A percentile compares a stretch with the other conserved stretches of the same genome.
These are phyloP conservation scores for Microctenopoma stevenorrisi DNA, from an alignment of 2,797 vertebrate species.

Conservation along the genomic window DNA sequence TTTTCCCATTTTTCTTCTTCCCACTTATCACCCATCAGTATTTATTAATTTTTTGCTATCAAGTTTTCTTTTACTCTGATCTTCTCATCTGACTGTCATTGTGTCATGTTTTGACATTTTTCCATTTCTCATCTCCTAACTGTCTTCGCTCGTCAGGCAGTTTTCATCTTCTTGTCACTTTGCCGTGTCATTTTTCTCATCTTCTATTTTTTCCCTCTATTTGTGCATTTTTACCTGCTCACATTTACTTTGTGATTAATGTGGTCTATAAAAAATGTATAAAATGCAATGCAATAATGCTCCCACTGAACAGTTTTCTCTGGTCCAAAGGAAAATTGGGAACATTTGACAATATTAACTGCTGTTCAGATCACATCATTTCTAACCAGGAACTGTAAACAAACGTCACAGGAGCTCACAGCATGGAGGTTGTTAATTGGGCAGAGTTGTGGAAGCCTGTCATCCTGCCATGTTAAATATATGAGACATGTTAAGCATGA, in stretches of 20 bases:
- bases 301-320: neutral
- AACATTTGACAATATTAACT: neutral
- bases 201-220: slow-evolving; percentile 12
- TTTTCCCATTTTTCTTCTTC: slow-evolving; percentile 22
- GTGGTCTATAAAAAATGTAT: neutral
- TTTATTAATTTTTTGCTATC: slow-evolving; percentile 56
- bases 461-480: slow-evolving; percentile 16
- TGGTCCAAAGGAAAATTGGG: neutral
- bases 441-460: slow-evolving; percentile 53
- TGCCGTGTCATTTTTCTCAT: slow-evolving; percentile 52
- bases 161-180: slow-evolving; percentile 65
- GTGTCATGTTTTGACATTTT: slow-evolving; percentile 64
- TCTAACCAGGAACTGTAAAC: slow-evolving; percentile 28
- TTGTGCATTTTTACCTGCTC: slow-evolving; percentile 16
- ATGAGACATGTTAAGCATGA: slow-evolving; percentile 17
- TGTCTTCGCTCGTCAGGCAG: slow-evolving; percentile 55
- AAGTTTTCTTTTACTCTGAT: slow-evolving; percentile 21
- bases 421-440: slow-evolving; percentile 63
- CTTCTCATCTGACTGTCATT: slow-evolving; percentile 60
- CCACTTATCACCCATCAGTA: slow-evolving; percentile 51
- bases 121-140: slow-evolving; percentile 64
- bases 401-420: slow-evolving; percentile 49
- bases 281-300: neutral
- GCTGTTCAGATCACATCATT: slow-evolving; percentile 14
- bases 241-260: slow-evolving; percentile 11